phyloP scores from a whole-genome alignment of 2,888 invertebrate genomes.

The Latrodectus hesperus region DNA sequence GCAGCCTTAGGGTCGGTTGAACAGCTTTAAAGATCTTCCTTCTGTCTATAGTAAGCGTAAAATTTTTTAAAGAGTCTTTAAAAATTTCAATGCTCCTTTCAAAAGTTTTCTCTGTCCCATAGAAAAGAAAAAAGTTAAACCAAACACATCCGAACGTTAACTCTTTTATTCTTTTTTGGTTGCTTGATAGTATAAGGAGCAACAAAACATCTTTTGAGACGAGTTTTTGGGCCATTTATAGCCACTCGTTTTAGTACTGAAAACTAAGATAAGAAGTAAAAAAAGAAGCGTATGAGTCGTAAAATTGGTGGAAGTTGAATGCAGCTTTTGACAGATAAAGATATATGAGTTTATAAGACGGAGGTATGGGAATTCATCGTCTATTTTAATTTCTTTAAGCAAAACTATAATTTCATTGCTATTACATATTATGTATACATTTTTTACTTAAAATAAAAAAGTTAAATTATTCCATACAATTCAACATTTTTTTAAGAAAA shows the following conservation, averaged over 20 bases:
- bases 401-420: too few relatives aligned
- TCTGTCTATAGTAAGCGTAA: constrained; percentile 12
- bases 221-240: constrained; percentile 36
- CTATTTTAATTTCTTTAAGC: too few relatives aligned
- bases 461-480: too few relatives aligned
- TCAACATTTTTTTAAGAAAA: too few relatives aligned
- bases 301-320: too few relatives aligned
- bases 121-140: not conserved
- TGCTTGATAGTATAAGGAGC: not conserved
- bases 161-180: not conserved
- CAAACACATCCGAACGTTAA: not conserved
- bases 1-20: constrained; percentile 1
- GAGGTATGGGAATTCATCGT: too few relatives aligned
- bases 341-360: too few relatives aligned
- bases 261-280: constrained; percentile 5
- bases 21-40: constrained; percentile 8
- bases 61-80: constrained; percentile 52
- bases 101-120: not conserved
- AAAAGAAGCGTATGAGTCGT: too few relatives aligned
- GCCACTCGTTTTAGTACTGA: constrained; percentile 28
- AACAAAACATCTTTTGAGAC: constrained; percentile 28
- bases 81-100: constrained; percentile 27
- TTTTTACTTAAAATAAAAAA: too few relatives aligned
- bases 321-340: too few relatives aligned
- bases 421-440: too few relatives aligned